These are phyloP conservation scores for Plagiodera versicolora DNA, from an alignment of 2,888 invertebrate genomes.

Conservation along the genomic window DNA sequence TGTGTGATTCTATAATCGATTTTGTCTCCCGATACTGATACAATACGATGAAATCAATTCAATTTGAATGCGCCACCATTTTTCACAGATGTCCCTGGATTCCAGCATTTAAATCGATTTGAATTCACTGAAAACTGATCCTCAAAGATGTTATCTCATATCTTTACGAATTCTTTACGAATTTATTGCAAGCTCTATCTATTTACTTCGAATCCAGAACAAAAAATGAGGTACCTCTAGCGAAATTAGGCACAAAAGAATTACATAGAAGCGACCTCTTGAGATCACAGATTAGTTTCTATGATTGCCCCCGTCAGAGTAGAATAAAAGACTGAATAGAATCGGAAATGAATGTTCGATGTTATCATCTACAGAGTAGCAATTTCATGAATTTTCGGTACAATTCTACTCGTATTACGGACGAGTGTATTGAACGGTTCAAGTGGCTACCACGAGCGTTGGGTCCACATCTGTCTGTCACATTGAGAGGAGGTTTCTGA, in stretches of 20 bases:
- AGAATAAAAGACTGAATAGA: neutral
- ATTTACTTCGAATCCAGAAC: neutral
- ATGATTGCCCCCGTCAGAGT: neutral
- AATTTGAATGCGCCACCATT: no score
- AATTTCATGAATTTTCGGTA: constrained; percentile 47
- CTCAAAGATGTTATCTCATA: neutral
- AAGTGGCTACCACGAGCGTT: constrained; percentile 12
- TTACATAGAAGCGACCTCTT: neutral
- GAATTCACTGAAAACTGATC: neutral
- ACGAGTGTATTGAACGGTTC: neutral
- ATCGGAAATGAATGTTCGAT: constrained; percentile 51
- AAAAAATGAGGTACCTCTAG: neutral
- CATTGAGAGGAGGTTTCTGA: neutral
- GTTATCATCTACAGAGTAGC: constrained; percentile 51
- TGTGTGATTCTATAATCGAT: no score
- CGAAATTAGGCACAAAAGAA: neutral
- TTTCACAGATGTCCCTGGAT: no score
- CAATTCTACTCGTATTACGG: constrained; percentile 39
- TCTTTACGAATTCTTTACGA: neutral
- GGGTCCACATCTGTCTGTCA: constrained; percentile 14
- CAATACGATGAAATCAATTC: no score
- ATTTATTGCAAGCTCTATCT: neutral
- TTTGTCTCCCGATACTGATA: no score
- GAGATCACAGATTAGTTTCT: neutral
- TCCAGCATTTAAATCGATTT: no score